Evolutionary conservation across 1,140 invertebrate genomes (phyloP).

Genomic region (Hyposmocoma kahamanoa): DNA sequence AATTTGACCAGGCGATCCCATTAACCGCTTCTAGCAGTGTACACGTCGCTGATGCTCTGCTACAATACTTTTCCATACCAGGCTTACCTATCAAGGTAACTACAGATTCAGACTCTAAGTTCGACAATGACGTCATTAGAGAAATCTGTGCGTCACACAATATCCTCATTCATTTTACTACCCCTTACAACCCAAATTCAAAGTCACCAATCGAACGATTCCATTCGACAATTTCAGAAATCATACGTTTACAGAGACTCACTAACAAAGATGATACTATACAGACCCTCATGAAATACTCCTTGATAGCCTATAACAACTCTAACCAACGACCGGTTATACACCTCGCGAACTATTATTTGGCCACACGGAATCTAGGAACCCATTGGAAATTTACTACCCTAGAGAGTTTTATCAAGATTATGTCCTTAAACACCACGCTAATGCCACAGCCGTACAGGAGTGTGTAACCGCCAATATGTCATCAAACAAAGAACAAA

Average conservation of each 20-base stretch:
- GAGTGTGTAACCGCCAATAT: conserved; percentile 12
- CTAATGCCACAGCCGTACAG: conserved; percentile 16
- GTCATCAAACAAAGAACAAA: conserved; percentile 23
- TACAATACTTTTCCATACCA: background rate
- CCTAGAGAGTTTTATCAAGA: conserved; percentile 10
- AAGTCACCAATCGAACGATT: conserved; percentile 35
- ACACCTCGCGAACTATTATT: conserved; percentile 16
- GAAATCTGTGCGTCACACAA: conserved; percentile 28
- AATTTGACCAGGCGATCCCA: conserved; percentile 6
- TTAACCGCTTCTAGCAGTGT: conserved; percentile 4
- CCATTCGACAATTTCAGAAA: conserved; percentile 26
- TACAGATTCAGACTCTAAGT: conserved; percentile 23
- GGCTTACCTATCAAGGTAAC: conserved; percentile 4
- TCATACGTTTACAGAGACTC: conserved; percentile 33
- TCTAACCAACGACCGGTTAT: conserved; percentile 17
- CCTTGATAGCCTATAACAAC: conserved; percentile 26
- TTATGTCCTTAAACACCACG: conserved; percentile 16
- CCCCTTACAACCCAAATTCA: conserved; percentile 33
- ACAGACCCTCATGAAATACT: conserved; percentile 19
- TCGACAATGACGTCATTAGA: conserved; percentile 23
- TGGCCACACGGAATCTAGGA: conserved; percentile 16
- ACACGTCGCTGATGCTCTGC: conserved; percentile 3
- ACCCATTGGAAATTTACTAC: conserved; percentile 5
- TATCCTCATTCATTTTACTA: conserved; percentile 38
- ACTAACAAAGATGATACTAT: conserved; percentile 16